Evolutionary conservation across 1,140 invertebrate species (phyloP), one percentile per base, ranked within the genome.

Genomic region (Batillaria attramentaria): DNA sequence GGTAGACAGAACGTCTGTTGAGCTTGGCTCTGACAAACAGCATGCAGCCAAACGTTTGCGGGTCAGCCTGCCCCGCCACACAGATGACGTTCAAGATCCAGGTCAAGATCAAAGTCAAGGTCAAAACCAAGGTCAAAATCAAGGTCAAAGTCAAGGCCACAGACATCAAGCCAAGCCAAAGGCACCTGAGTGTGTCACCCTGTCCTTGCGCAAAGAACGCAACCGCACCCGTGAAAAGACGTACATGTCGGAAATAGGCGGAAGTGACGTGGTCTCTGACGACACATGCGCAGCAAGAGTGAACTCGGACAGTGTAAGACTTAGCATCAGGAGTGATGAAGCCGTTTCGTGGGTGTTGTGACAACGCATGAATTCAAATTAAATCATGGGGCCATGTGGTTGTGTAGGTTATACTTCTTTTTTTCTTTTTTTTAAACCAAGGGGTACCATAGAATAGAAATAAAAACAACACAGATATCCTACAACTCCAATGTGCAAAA

Each of bases 191-290:
- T 39, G 35, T 24, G 77, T 72, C 54, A 78, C 65, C 0, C 54
- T 78, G 1, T 72, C 77, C 2, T 39, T 78, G 18, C 68, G 66
- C 8, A 70, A 72, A 62, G 69, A 70, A 41, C 42, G 50, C 10
- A 62, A 60, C 16, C 77, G 65, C 39, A 78, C 66, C 39, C 65
- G 66, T 35, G 69, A 72, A 50, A 43, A 31, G 3, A 78, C 77
- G 8, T 72, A 78, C 50, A 72, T 78, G 77, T 70, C 54, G 13
- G 69, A 78, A 0, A 54, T 78, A 2, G 69, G 35, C 3, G 73
- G 73, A 75, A 75, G 54, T 65, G 54, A 75, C 54, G 3, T 75
- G 13, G 13, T 41, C 28, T 75, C 73, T 1, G 73, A 75, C 2
- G 73, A 42, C 37, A 62, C 73, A 57, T 62, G 39, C 37, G 54